A percentile compares a stretch with the other conserved stretches of the same genome.
These are phyloP conservation scores for Eulemur coronatus DNA, from an alignment of 2,797 vertebrate species.

Conservation along the genomic window DNA sequence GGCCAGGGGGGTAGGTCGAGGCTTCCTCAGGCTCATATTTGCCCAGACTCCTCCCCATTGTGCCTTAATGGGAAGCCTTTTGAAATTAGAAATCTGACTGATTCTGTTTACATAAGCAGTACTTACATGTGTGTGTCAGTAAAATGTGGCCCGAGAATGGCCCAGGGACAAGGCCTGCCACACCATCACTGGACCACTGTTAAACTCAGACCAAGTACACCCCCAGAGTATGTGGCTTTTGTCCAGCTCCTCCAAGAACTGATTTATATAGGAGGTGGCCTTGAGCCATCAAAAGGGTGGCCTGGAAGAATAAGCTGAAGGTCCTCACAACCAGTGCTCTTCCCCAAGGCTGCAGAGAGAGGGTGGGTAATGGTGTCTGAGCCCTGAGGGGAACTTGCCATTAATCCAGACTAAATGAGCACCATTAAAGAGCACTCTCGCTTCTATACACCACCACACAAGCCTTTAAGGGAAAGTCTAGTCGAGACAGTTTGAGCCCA, in stretches of 20 bases:
- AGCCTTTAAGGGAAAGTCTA: background rate
- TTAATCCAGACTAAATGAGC: constrained; percentile 47
- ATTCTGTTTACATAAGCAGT: background rate
- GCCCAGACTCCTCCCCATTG: background rate
- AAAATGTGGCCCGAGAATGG: background rate
- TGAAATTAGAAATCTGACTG: constrained; percentile 13
- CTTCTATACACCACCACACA: background rate
- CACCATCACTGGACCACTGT: background rate
- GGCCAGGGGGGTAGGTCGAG: background rate
- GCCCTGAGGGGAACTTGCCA: background rate
- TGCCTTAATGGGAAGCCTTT: constrained; percentile 35
- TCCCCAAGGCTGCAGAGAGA: background rate
- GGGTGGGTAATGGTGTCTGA: background rate
- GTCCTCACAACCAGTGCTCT: background rate
- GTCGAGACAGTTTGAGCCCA: background rate
- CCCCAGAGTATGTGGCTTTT: background rate
- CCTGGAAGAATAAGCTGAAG: background rate
- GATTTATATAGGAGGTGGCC: constrained; percentile 47
- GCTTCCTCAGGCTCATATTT: background rate
- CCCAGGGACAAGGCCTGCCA: background rate
- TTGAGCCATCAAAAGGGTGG: constrained; percentile 38
- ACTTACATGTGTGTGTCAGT: background rate
- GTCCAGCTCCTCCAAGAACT: background rate
- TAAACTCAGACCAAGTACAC: background rate
- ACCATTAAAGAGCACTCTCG: background rate